These are phyloP conservation scores for Caenorhabditis inopinata DNA, from an alignment of 1,140 invertebrate species.

Conservation along the genomic window DNA sequence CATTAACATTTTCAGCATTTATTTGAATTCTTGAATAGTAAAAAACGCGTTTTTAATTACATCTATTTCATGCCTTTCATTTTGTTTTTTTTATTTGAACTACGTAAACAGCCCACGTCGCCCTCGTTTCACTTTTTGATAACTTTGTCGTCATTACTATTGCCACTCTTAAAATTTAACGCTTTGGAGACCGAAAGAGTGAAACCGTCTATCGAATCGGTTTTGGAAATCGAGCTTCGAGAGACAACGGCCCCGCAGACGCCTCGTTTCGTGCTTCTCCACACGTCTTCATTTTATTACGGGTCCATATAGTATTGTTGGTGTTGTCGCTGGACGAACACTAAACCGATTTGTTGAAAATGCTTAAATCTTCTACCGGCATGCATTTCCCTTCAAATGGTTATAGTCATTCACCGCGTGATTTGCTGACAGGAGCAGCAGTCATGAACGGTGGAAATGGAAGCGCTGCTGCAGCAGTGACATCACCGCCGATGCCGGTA, in stretches of 20 bases:
- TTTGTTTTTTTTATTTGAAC: too few species aligned
- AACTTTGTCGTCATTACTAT: too few species aligned
- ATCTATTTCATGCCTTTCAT: too few species aligned
- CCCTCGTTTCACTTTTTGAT: too few species aligned
- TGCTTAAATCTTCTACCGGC: not conserved
- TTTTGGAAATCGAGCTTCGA: conserved; percentile 7
- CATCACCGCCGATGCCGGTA: not conserved
- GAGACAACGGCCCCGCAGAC: conserved; percentile 14
- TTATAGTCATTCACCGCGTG: not conserved
- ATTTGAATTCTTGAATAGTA: too few species aligned
- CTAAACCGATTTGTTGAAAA: conserved; percentile 1
- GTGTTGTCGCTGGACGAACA: not conserved
- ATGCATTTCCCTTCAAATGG: not conserved
- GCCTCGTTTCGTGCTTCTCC: conserved; percentile 22
- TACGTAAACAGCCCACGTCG: too few species aligned
- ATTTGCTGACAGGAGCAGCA: not conserved
- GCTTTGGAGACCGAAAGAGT: conserved; percentile 14
- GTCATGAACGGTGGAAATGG: not conserved
- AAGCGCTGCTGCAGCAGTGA: not conserved
- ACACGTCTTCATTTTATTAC: not conserved
- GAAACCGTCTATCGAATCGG: conserved; percentile 7
- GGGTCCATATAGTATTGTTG: conserved; percentile 25
- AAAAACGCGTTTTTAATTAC: too few species aligned
- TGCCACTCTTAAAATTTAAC: not conserved
- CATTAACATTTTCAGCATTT: too few species aligned